phyloP scores from a whole-genome alignment of 2,888 invertebrate genomes.

The Neoascia interrupta region DNA sequence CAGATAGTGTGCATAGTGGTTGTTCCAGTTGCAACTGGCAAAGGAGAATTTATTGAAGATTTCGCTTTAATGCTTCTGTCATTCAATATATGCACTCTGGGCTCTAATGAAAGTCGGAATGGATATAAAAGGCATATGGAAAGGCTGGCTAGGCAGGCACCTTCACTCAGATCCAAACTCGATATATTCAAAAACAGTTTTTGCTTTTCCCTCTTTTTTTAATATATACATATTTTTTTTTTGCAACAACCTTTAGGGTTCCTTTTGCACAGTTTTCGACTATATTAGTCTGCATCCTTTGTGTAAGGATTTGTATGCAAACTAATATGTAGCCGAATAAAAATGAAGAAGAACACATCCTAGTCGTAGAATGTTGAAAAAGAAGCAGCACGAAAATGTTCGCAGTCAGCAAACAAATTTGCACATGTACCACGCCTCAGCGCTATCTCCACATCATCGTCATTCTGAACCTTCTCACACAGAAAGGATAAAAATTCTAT shows the following conservation, averaged over 20 bases:
- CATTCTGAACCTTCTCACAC: slow-evolving; percentile 49
- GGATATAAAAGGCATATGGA: slow-evolving; percentile 49
- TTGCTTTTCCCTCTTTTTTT: background rate
- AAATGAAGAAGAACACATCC: slow-evolving; percentile 62
- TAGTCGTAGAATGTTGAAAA: slow-evolving; percentile 36
- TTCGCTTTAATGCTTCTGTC: slow-evolving; percentile 60
- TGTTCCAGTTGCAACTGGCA: slow-evolving; percentile 14
- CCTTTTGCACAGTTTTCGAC: slow-evolving; percentile 56
- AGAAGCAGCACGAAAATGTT: slow-evolving; percentile 60
- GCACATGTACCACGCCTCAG: slow-evolving; percentile 68
- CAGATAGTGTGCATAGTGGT: background rate
- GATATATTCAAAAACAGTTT: slow-evolving; percentile 64
- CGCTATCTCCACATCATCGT: slow-evolving; percentile 57
- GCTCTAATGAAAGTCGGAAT: slow-evolving; percentile 61
- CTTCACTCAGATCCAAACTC: slow-evolving; percentile 49
- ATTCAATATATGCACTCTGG: slow-evolving; percentile 59
- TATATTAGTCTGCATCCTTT: slow-evolving; percentile 67
- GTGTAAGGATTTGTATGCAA: slow-evolving; percentile 61
- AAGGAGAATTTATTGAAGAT: slow-evolving; percentile 58
- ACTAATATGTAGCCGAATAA: slow-evolving; percentile 66
- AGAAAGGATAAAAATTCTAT: slow-evolving; percentile 67
- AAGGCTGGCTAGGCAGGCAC: too few relatives aligned
- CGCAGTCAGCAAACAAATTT: slow-evolving; percentile 69
- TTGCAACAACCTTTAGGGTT: slow-evolving; percentile 15
- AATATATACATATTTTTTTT: background rate